These are phyloP conservation scores for Epizoanthus rinbou DNA, from an alignment of 92 coral and sea anemone species.

Conservation along the genomic window DNA sequence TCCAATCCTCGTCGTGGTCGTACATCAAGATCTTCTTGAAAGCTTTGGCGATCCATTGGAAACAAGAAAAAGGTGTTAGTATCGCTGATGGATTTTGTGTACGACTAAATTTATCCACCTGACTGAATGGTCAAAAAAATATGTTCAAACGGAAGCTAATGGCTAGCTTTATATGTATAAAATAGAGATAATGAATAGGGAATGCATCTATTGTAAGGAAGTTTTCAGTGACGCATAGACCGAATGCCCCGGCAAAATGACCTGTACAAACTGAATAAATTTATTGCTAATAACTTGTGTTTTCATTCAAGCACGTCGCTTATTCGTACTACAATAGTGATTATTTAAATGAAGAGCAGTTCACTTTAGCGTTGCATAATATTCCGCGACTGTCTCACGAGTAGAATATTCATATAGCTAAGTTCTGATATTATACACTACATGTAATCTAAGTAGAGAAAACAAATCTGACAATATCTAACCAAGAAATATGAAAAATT, in stretches of 20 bases:
- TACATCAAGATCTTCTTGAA: slow-evolving; percentile 6
- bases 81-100: background rate
- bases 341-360: slow-evolving; percentile 22
- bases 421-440: background rate
- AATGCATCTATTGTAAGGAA: background rate
- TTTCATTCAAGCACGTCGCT: slow-evolving; percentile 1
- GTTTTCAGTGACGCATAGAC: slow-evolving; percentile 22
- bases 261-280: slow-evolving; percentile 30
- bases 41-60: slow-evolving; percentile 24
- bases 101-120: background rate
- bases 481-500: background rate
- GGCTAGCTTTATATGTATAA: background rate
- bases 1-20: slow-evolving; percentile 30
- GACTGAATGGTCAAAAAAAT: background rate
- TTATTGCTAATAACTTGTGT: background rate
- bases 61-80: background rate
- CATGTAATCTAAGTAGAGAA: background rate
- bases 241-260: slow-evolving; percentile 29
- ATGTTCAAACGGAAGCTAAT: slow-evolving; percentile 2
- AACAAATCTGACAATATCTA: background rate
- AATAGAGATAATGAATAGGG: slow-evolving; percentile 2
- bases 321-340: background rate
- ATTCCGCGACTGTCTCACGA: background rate
- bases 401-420: background rate
- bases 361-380: background rate